phyloP scores from a whole-genome alignment of 92 coral and sea anemone species.

The Isaurus tuberculatus region DNA sequence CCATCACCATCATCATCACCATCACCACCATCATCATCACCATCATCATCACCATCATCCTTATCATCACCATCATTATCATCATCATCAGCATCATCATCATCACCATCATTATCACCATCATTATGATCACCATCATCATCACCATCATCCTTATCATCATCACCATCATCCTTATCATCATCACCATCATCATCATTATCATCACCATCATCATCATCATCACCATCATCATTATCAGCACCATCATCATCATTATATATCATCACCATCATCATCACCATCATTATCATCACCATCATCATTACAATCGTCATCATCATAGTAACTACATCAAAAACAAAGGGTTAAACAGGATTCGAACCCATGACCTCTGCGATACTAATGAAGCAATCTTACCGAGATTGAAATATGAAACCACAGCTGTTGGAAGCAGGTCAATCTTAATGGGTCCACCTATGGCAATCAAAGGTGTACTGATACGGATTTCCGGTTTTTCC shows the following conservation, averaged over 20 bases:
- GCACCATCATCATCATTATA: not conserved
- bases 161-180: not conserved
- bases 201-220: not conserved
- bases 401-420: no score
- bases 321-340: not conserved
- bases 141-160: not conserved
- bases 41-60: no score
- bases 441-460: no score
- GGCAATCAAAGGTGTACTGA: no score
- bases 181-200: not conserved
- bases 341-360: not conserved
- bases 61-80: not conserved
- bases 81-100: not conserved
- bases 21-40: not conserved
- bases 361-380: no score
- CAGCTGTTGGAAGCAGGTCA: no score
- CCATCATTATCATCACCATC: not conserved
- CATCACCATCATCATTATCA: not conserved
- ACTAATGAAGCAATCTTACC: no score
- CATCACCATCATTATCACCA: not conserved
- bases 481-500: no score
- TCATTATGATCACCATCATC: not conserved
- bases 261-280: not conserved
- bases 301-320: not conserved
- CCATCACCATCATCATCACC: not conserved